Percentiles rank a stretch among this genome's conserved stretches.
These are phyloP conservation scores for Acleris emargana DNA, from an alignment of 2,888 invertebrate genomes.

Conservation along the genomic window DNA sequence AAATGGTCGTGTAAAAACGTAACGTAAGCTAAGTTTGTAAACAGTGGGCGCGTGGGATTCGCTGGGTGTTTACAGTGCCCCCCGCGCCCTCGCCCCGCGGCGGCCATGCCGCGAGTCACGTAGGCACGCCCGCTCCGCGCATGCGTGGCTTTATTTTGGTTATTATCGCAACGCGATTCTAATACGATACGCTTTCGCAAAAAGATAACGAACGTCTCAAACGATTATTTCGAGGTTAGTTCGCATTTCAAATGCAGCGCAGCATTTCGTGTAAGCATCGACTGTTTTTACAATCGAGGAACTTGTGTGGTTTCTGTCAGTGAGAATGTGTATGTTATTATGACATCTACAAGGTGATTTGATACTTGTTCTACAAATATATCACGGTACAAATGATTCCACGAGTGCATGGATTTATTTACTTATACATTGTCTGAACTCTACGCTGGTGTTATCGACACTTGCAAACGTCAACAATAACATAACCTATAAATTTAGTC, in stretches of 20 bases:
- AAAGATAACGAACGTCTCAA: conserved; percentile 16
- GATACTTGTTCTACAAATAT: no score
- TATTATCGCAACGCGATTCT: conserved; percentile 54
- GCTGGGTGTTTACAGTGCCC: conserved; percentile 60
- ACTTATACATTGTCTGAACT: no score
- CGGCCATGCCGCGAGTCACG: conserved; percentile 77
- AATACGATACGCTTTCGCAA: conserved; percentile 29
- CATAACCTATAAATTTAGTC: no score
- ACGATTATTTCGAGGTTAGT: neutral
- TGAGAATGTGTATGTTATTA: no score
- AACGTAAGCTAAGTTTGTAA: conserved; percentile 58
- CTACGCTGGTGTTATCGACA: no score
- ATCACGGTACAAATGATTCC: no score
- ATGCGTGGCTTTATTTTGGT: conserved; percentile 71
- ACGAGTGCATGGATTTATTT: no score
- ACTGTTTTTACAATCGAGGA: no score
- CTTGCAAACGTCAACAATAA: no score
- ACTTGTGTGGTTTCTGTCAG: no score
- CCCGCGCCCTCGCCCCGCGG: conserved; percentile 43
- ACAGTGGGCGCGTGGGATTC: conserved; percentile 63
- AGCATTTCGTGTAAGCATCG: no score
- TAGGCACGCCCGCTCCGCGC: conserved; percentile 70
- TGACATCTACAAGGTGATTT: no score
- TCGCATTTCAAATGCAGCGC: neutral
- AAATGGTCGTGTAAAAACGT: conserved; percentile 36